Evolutionary conservation across 2,113 vertebrate genomes (phyloP), one percentile per base, ranked within the genome.

Genomic region (Pantherophis guttatus): DNA sequence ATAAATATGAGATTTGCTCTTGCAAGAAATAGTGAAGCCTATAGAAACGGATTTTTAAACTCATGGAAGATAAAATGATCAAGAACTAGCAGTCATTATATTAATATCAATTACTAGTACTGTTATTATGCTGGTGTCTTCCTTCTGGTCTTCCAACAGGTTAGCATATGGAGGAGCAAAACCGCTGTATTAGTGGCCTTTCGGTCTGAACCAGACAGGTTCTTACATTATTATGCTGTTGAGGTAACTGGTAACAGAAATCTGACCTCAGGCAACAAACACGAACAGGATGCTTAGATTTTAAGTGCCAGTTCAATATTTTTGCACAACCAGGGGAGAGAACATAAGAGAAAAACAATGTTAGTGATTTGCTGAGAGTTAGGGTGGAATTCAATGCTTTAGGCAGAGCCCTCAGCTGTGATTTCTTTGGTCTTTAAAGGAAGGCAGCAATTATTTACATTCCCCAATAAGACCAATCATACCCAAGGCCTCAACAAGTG

Each of bases 401-500:
- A 23, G 8, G 58, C 94, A 95, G 90, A 91, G 33, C 55, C 86
- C 7, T 86, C 85, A 15, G 44, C 15, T 24, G 88, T 89, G 90
- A 53, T 29, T 75, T 52, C 70, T 62, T 58, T 52, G 24, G 70
- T 92, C 70, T 85, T 96, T 89, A 70, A 70, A 33, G 65, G 29
- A 70, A 94, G 75, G 39, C 93, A 94, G 75, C n/a, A 87, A 39
- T 50, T 94, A 58, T 92, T 96, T 94, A 53, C 58, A 86, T 29
- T 81, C 65, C 92, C 24, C 52, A 93, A 91, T 0, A 0, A 90
- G 48, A 33, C 88, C 9, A 7, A 87, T 50, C 87, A 58, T 53
- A 81, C 86, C 93, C 86, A 86, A 93, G 91, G 58, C 95, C 94
- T 96, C 88, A 91, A 94, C 95, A 95, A 39, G 19, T 87, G 70